Base-by-base conservation (phyloP, 1,140 invertebrate species). In the Oscheius sp. region DNA sequence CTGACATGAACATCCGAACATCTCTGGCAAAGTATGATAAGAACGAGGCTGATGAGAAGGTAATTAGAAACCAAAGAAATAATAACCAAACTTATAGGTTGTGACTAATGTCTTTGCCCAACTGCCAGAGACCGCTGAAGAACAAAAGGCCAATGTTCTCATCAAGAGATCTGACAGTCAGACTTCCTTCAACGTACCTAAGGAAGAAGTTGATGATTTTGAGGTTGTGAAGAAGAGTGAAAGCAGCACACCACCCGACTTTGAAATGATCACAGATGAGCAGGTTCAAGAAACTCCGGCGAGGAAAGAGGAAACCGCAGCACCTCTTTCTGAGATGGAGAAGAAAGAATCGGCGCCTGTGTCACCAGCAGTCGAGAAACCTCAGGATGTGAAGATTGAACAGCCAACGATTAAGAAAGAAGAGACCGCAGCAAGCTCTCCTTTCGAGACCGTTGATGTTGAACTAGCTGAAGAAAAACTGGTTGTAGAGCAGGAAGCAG, bases 311-410 rank as follows among this genome's bases (percentile, higher is more conserved):
- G 62, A 71, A 64, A 32, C 32, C 3, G 69, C 38, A 7, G 34
- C 36, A n/a, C 69, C 42, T 32, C 45, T 64, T 42, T 49, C 55
- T 49, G 62, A 64, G n/a, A n/a, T n/a, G n/a, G n/a, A n/a, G n/a
- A n/a, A n/a, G n/a, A n/a, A n/a, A n/a, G n/a, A n/a, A n/a, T n/a
- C n/a, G n/a, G n/a, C n/a, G n/a, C n/a, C n/a, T n/a, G n/a, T n/a
- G n/a, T n/a, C n/a, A n/a, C n/a, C n/a, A n/a, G n/a, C n/a, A n/a
- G n/a, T n/a, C n/a, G n/a, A n/a, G n/a, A n/a, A n/a, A n/a, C n/a
- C n/a, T n/a, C n/a, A n/a, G n/a, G n/a, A n/a, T n/a, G n/a, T n/a
- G n/a, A n/a, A n/a, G n/a, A n/a, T n/a, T n/a, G n/a, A n/a, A n/a
- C n/a, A n/a, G n/a, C n/a, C n/a, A n/a, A n/a, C n/a, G n/a, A n/a